Base-by-base conservation (phyloP, 1,140 invertebrate species). In the Radopholus similis region DNA sequence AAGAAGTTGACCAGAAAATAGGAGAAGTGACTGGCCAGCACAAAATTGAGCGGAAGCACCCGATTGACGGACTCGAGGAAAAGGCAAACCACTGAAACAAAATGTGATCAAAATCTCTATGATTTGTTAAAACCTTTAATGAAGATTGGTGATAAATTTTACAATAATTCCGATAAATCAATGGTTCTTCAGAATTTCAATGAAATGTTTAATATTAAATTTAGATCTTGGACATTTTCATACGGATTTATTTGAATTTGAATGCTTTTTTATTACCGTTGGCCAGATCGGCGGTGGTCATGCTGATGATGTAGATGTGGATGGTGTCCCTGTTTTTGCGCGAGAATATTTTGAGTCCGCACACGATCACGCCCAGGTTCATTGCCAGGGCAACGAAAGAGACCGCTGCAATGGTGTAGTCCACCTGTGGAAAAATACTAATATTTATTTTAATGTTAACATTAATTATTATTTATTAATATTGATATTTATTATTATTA, bases 221-320 rank as follows among this genome's bases (percentile, higher is more conserved):
- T 1, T 5, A 18, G 30, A 51, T 51, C 6, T 51, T 51, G 4
- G 47, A 5, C 8, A 23, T 11, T 5, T 23, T 6, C 15, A 3
- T 3, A 23, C 13, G 30, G 9, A 23, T 11, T 51, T 23, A 23
- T 6, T 23, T 5, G 23, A 1, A 21, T 51, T 60, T 23, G n/a
- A 8, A 30, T 26, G 26, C 21, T 26, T 1, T 13, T 57, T 34
- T 30, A 8, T 47, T 21, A 62, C 59, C 59, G 47, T 42, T 35
- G 47, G 47, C 11, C 32, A 62, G 49, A 47, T 62, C 59, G 34
- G 34, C 59, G 32, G 47, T 49, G 11, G 59, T 62, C 59, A 62
- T 62, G 49, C 59, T 62, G 49, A 62, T 62, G 21, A 62, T 62
- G 18, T 62, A 62, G 9, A 62, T 15, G 18, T 62, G 59, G 35